Percentiles rank a stretch among this genome's conserved stretches.
These are phyloP conservation scores for Caenorhabditis wallacei DNA, from an alignment of 2,888 invertebrate species.

Conservation along the genomic window DNA sequence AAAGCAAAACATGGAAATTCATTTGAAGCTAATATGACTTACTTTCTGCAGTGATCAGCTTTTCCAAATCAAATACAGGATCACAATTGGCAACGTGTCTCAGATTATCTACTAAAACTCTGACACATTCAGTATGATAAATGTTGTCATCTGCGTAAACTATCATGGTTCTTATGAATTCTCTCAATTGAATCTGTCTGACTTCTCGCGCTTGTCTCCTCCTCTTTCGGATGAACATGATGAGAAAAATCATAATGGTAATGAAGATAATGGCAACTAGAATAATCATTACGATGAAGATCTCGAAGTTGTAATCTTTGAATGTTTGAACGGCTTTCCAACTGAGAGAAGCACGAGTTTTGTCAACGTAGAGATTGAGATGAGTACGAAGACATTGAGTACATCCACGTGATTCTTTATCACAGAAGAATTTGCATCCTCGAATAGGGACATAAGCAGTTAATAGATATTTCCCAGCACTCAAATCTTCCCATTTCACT, in stretches of 20 bases:
- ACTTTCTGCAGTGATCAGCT: slow-evolving; percentile 25
- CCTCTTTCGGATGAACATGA: neutral
- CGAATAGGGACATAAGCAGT: slow-evolving; percentile 74
- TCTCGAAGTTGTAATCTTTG: slow-evolving; percentile 22
- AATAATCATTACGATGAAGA: slow-evolving; percentile 7
- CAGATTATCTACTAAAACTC: slow-evolving; percentile 65
- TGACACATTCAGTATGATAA: slow-evolving; percentile 72
- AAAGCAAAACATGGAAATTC: too few species aligned
- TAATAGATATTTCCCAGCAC: slow-evolving; percentile 63
- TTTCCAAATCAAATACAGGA: slow-evolving; percentile 38
- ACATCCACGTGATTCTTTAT: slow-evolving; percentile 26
- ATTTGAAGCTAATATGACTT: neutral
- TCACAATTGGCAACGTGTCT: slow-evolving; percentile 58
- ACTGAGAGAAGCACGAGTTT: slow-evolving; percentile 46
- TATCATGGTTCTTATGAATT: slow-evolving; percentile 55
- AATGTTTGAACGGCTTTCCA: slow-evolving; percentile 54
- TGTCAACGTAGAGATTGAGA: slow-evolving; percentile 72
- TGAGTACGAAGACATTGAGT: slow-evolving; percentile 68
- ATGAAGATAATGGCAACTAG: neutral
- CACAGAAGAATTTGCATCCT: slow-evolving; percentile 75
- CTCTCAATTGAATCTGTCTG: slow-evolving; percentile 10
- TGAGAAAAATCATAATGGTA: neutral
- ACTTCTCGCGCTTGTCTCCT: neutral
- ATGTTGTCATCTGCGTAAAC: slow-evolving; percentile 79
- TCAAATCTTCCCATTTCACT: slow-evolving; percentile 34